Conservation (phyloP, 2,888 invertebrate genomes). For the Exocentrus adspersus region DNA sequence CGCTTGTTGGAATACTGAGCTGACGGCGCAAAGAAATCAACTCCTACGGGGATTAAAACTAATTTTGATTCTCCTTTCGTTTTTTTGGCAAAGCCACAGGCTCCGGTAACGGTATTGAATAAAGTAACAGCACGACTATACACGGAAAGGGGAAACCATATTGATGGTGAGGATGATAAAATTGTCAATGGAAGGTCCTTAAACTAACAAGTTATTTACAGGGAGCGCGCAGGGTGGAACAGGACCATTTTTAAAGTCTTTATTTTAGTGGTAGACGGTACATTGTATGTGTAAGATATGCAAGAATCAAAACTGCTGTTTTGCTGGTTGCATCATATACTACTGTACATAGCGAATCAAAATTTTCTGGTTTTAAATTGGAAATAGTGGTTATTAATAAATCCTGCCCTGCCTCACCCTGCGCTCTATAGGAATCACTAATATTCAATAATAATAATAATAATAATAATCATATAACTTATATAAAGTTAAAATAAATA, state of each 20-base stretch:
- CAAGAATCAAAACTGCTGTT: too few species aligned
- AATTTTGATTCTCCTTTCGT: constrained; percentile 2
- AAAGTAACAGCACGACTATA: constrained; percentile 14
- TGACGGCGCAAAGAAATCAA: not conserved
- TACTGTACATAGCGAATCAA: too few species aligned
- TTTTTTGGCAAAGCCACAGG: not conserved
- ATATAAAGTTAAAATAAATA: constrained; percentile 54
- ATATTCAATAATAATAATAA: constrained; percentile 50
- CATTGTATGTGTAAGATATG: not conserved
- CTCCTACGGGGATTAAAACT: not conserved
- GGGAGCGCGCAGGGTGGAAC: constrained; percentile 39
- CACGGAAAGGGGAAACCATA: constrained; percentile 15
- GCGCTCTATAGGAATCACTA: constrained; percentile 57
- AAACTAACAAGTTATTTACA: constrained; percentile 53
- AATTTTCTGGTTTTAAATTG: too few species aligned
- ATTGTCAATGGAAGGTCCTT: constrained; percentile 53
- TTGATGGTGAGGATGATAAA: constrained; percentile 29
- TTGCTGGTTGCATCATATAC: too few species aligned
- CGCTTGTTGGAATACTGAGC: constrained; percentile 19
- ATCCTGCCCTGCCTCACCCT: constrained; percentile 39
- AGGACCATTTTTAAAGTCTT: constrained; percentile 31
- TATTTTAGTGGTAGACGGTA: constrained; percentile 16
- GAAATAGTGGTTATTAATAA: too few species aligned
- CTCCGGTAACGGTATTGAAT: constrained; percentile 9
- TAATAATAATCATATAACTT: too few species aligned